Evolutionary conservation across 2,888 invertebrate species (phyloP).

Genomic region (Zonitis immaculata): DNA sequence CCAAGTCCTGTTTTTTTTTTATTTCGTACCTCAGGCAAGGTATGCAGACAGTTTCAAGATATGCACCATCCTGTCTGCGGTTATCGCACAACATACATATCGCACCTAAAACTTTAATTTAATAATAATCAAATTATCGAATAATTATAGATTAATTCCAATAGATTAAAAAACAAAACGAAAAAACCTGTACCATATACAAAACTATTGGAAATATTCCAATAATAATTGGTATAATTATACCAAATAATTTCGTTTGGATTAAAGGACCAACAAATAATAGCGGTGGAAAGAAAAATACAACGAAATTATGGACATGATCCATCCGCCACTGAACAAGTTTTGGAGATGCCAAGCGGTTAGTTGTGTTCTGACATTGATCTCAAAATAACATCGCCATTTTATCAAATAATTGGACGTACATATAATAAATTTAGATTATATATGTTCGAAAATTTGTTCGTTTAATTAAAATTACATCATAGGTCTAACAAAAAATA

Average conservation of each 20-base stretch:
- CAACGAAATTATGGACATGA: neutral
- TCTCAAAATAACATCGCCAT: neutral
- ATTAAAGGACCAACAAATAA: neutral
- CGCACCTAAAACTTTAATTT: neutral
- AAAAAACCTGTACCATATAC: too few relatives aligned
- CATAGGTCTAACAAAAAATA: too few relatives aligned
- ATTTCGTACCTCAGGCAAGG: conserved; percentile 17
- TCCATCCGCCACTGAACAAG: conserved; percentile 1
- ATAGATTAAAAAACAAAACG: too few relatives aligned
- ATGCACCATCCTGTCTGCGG: conserved; percentile 15
- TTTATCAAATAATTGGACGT: neutral
- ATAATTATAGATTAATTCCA: too few relatives aligned
- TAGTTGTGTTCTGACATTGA: neutral
- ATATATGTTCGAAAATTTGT: too few relatives aligned
- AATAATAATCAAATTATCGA: neutral
- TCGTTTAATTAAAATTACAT: too few relatives aligned
- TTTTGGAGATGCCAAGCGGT: neutral
- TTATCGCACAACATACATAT: conserved; percentile 7
- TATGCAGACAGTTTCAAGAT: conserved; percentile 22
- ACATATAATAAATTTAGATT: too few relatives aligned
- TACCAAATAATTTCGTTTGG: neutral
- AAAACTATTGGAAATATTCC: too few relatives aligned
- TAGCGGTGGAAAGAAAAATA: neutral
- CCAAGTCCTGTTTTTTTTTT: neutral
- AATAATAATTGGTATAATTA: too few relatives aligned